Evolutionary conservation across 1,140 invertebrate species (phyloP).

Genomic region (Colletes gigas): DNA sequence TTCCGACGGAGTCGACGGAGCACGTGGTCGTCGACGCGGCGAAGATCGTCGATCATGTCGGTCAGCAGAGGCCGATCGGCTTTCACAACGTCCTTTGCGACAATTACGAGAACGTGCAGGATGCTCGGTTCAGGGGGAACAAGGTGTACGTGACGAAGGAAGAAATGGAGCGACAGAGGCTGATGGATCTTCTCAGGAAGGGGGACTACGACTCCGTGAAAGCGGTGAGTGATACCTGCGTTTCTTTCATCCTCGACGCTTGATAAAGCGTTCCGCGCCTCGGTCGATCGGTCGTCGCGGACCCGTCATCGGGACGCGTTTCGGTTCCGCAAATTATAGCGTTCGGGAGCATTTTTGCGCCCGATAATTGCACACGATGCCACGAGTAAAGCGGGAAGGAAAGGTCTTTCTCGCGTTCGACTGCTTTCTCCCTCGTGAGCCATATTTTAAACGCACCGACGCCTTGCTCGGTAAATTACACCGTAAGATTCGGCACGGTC

Average conservation of each 20-base stretch:
- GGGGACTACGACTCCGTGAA: conserved; percentile 66
- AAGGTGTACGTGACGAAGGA: conserved; percentile 72
- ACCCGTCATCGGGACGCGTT: background rate
- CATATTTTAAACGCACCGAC: background rate
- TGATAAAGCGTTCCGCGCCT: background rate
- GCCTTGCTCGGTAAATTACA: background rate
- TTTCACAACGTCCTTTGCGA: conserved; percentile 71
- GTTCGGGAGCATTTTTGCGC: background rate
- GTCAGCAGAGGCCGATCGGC: conserved; percentile 56
- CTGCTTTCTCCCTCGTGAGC: background rate
- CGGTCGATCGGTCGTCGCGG: background rate
- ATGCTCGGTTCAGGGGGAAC: conserved; percentile 44
- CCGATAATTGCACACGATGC: background rate
- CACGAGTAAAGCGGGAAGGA: background rate
- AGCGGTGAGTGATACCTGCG: conserved; percentile 64
- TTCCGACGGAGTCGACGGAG: conserved; percentile 50
- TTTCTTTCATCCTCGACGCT: background rate
- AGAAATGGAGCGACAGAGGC: conserved; percentile 68
- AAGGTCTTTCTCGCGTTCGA: background rate
- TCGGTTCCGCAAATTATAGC: background rate
- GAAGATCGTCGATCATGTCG: conserved; percentile 44
- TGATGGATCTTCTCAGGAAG: conserved; percentile 69
- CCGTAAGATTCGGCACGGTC: background rate
- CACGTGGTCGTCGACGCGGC: conserved; percentile 24
- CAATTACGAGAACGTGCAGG: conserved; percentile 63